Conservation (phyloP, 2,113 vertebrate genomes). For the Petaurus breviceps region DNA sequence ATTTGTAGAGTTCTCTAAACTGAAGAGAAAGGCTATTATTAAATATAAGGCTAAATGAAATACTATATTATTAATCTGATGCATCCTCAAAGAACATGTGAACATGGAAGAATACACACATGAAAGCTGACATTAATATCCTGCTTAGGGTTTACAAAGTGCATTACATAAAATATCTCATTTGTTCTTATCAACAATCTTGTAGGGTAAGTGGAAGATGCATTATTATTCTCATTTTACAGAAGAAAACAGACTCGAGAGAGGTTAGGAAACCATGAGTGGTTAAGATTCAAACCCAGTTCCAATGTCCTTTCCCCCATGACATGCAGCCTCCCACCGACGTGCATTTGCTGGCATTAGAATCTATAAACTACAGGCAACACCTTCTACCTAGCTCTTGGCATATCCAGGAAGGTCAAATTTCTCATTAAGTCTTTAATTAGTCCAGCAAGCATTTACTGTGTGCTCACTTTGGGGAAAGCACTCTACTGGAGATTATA, state of each 20-base stretch:
- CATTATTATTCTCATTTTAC: neutral
- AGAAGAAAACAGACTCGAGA: neutral
- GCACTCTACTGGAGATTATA: neutral
- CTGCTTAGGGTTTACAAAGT: neutral
- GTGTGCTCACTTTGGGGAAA: too few relatives aligned
- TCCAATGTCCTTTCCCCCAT: neutral
- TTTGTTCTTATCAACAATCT: neutral
- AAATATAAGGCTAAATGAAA: neutral
- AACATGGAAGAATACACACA: neutral
- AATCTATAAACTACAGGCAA: neutral
- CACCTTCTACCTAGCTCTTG: neutral
- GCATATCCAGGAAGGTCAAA: neutral
- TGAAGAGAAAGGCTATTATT: slow-evolving; percentile 70
- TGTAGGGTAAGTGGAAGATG: neutral
- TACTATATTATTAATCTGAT: neutral
- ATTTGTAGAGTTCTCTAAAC: slow-evolving; percentile 91
- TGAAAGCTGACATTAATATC: fast-evolving
- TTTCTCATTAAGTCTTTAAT: neutral
- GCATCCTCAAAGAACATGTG: neutral
- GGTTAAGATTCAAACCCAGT: neutral
- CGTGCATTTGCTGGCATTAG: neutral
- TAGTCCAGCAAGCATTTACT: neutral
- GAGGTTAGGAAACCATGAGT: neutral
- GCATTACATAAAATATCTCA: neutral
- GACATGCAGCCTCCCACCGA: neutral